Evolutionary conservation across 2,888 invertebrate genomes (phyloP).

Genomic region (Lepetodrilus schrolli): DNA sequence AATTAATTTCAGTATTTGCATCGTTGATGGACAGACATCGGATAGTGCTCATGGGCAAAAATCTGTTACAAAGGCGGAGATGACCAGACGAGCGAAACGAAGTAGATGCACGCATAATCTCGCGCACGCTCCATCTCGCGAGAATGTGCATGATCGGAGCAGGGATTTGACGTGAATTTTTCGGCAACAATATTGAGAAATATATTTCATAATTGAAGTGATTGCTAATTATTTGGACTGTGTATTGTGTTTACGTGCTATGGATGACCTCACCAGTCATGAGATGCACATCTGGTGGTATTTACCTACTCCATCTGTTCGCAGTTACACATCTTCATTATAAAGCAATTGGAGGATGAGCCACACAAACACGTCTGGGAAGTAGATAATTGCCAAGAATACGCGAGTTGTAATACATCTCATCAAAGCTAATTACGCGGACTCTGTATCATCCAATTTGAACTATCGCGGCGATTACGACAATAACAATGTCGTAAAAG

Average conservation of each 20-base stretch:
- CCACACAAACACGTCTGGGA: background rate
- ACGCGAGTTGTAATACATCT: background rate
- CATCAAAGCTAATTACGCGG: background rate
- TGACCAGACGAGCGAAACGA: background rate
- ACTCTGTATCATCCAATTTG: background rate
- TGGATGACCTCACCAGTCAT: background rate
- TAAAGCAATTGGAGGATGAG: background rate
- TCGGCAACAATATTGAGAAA: background rate
- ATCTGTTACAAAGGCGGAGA: background rate
- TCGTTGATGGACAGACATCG: background rate
- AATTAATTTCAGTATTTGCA: constrained; percentile 21
- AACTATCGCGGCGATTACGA: background rate
- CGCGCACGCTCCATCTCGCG: background rate
- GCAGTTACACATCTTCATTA: background rate
- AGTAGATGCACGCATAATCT: background rate
- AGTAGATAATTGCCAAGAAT: background rate
- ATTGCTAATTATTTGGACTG: background rate
- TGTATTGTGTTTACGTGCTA: background rate
- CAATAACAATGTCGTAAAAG: background rate
- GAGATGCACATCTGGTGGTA: background rate
- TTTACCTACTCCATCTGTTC: constrained; percentile 6
- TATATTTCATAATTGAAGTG: constrained; percentile 1
- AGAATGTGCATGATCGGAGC: background rate
- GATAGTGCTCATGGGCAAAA: background rate
- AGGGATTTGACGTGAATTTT: background rate